These are phyloP conservation scores for Choloepus didactylus DNA, from an alignment of 2,797 vertebrate species.

Conservation along the genomic window DNA sequence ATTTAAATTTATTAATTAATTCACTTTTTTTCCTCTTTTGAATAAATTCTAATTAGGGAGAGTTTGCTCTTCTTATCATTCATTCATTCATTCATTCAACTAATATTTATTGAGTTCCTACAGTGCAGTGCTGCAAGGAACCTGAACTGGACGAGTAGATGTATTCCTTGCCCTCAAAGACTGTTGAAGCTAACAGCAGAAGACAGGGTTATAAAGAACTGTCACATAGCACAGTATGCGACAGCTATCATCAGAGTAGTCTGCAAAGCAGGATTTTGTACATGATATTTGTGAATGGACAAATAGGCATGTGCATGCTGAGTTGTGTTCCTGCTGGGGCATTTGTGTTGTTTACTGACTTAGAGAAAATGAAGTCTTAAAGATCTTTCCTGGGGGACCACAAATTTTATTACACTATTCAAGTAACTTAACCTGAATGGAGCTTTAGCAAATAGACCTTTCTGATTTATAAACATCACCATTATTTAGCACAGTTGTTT, in stretches of 20 bases:
- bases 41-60: constrained; percentile 24
- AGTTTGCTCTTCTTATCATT: constrained; percentile 26
- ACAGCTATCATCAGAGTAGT: not conserved
- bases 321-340: not conserved
- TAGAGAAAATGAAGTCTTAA: not conserved
- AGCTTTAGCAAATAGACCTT: not conserved
- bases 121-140: not conserved
- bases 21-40: constrained; percentile 56
- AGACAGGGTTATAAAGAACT: not conserved
- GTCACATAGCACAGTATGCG: not conserved
- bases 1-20: constrained; percentile 66
- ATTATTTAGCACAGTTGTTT: not conserved
- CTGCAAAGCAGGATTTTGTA: not conserved
- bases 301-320: not conserved
- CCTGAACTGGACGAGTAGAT: not conserved
- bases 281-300: not conserved
- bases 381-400: not conserved
- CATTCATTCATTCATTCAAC: not conserved
- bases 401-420: not conserved
- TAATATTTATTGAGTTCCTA: not conserved
- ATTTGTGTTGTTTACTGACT: not conserved
- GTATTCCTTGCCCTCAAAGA: constrained; percentile 7
- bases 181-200: not conserved
- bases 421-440: not conserved
- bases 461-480: not conserved